Conservation (phyloP, 2,113 vertebrate species). For the Siniperca chuatsi region DNA sequence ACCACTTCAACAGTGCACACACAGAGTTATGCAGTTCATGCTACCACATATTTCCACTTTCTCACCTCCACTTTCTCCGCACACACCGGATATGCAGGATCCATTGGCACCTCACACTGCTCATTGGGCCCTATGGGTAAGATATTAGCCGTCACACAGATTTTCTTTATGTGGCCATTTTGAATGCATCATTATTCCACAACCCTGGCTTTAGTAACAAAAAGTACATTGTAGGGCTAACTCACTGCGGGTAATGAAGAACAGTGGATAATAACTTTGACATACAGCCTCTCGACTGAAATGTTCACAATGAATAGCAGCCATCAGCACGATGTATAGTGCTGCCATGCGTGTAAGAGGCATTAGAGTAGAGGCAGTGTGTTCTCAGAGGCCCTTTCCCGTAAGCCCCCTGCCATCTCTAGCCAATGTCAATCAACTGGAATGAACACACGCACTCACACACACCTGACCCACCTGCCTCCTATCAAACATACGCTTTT, state of each 20-base stretch:
- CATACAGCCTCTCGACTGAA: slow-evolving; percentile 51
- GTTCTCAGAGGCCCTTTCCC: slow-evolving; percentile 68
- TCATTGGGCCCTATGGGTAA: slow-evolving; percentile 59
- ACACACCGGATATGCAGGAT: slow-evolving; percentile 78
- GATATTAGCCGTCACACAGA: slow-evolving; percentile 33
- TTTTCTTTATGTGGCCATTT: slow-evolving; percentile 31
- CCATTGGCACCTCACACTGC: slow-evolving; percentile 74
- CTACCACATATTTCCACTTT: slow-evolving; percentile 29
- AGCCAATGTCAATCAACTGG: slow-evolving; percentile 73
- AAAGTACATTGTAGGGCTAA: slow-evolving; percentile 41
- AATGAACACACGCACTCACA: slow-evolving; percentile 59
- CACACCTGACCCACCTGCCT: slow-evolving; percentile 77
- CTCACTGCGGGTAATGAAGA: slow-evolving; percentile 42
- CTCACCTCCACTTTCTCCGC: slow-evolving; percentile 82
- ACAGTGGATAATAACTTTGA: slow-evolving; percentile 58
- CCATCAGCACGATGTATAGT: slow-evolving; percentile 35
- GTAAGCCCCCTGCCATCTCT: slow-evolving; percentile 63
- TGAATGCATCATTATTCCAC: slow-evolving; percentile 50
- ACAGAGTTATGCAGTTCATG: not conserved
- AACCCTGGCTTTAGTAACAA: slow-evolving; percentile 27
- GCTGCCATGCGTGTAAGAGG: slow-evolving; percentile 52
- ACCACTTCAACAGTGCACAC: not conserved
- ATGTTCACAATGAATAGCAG: slow-evolving; percentile 47
- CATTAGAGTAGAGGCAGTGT: slow-evolving; percentile 54
- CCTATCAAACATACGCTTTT: slow-evolving; percentile 68